A percentile compares a stretch with the other conserved stretches of the same genome.
Evolutionary conservation across 2,113 vertebrate species (phyloP).

Genomic region (Pseudopodoces humilis): DNA sequence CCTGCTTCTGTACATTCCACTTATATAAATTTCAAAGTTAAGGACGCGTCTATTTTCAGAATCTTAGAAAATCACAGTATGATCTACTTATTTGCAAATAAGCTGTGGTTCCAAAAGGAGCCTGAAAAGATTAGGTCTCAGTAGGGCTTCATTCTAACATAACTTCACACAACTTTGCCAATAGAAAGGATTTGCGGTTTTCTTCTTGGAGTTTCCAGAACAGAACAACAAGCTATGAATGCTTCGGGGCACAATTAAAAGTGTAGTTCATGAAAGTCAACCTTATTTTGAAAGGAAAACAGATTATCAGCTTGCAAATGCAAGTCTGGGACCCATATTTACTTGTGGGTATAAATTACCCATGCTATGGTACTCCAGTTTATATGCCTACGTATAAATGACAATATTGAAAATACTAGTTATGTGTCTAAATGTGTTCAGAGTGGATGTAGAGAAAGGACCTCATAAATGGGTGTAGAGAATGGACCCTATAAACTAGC

Average conservation of each 20-base stretch:
- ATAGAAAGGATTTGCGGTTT: neutral
- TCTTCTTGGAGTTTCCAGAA: neutral
- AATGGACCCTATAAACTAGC: neutral
- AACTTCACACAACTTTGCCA: neutral
- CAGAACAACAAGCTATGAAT: neutral
- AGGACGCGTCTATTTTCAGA: neutral
- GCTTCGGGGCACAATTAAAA: neutral
- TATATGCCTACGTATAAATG: neutral
- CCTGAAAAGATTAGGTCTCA: conserved; percentile 11
- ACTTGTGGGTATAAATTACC: neutral
- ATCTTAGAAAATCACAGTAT: conserved; percentile 8
- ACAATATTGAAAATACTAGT: neutral
- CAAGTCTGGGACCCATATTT: neutral
- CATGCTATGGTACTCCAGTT: neutral
- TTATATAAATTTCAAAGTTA: neutral
- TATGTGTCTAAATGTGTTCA: neutral
- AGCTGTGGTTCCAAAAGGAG: neutral
- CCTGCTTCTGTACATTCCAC: neutral
- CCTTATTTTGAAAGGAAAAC: conserved; percentile 12
- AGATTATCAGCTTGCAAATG: neutral
- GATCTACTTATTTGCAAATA: neutral
- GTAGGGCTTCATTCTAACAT: neutral
- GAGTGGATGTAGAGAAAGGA: neutral
- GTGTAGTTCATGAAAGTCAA: neutral
- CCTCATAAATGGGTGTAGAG: neutral